Evolutionary conservation across 2,113 vertebrate species (phyloP), one percentile per base, ranked within the genome.

Genomic region (Zapornia atra): DNA sequence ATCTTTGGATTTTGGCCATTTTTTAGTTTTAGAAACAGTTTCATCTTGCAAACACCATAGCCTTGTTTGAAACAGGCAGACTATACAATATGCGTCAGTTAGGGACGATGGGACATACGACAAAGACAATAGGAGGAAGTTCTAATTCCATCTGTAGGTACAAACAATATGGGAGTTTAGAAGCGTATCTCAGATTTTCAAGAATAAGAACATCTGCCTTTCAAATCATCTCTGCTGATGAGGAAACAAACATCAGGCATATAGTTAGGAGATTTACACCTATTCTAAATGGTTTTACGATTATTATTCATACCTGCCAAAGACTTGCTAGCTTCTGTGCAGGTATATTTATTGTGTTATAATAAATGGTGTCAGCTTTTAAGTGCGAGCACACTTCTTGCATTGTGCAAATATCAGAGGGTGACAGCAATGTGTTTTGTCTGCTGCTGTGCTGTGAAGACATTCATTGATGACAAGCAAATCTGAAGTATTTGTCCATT

Each of bases 71-170:
- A 92, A 95, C 63, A 91, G 91, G 87, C 8, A 68, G 96, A 90
- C 29, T 20, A 51, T 79, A 86, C 96, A 82, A 98, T 96, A 69
- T 98, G 96, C 98, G 98, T 98, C 98, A 98, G 97, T 91, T 86
- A 63, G 86, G 96, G 96, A 94, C 97, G 53, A 48, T 95, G 97
- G 97, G 97, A 97, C 97, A 9, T 18, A 88, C 69, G 69, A 20
- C 48, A 3, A n/a, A 82, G 95, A 98, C 98, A 98, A 98, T 98
- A 96, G 97, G 75, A 98, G 98, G 98, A 98, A 98, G 97, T 86
- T 92, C 97, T 87, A 97, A 97, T 97, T 94, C 95, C 98, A 98
- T 98, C 97, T 97, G 98, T 88, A 97, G 98, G 97, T 98, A 98
- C 97, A 98, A 98, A 98, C 95, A 98, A 80, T 44, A 94, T 88